Evolutionary conservation across 2,797 vertebrate genomes (phyloP).

Genomic region (Nyctibius grandis): DNA sequence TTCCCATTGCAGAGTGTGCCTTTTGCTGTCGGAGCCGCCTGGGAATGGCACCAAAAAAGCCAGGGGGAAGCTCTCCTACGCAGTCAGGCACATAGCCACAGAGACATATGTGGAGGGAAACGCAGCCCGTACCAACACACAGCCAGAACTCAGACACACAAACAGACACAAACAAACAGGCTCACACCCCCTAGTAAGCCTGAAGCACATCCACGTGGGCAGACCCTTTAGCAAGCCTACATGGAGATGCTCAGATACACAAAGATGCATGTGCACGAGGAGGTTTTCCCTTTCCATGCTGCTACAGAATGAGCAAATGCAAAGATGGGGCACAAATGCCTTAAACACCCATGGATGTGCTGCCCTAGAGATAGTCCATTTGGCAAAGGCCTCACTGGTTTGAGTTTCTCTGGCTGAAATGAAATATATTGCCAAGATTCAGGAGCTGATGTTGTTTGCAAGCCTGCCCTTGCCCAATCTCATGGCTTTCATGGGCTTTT

Average conservation of each 20-base stretch:
- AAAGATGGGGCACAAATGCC: not conserved
- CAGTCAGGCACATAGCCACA: not conserved
- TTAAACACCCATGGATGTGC: rapidly evolving
- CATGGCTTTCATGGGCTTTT: not conserved
- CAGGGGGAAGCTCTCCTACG: conserved; percentile 6
- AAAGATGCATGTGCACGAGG: rapidly evolving
- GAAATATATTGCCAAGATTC: not conserved
- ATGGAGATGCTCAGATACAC: rapidly evolving
- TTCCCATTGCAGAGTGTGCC: not conserved
- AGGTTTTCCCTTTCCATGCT: not conserved
- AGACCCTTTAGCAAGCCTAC: not conserved
- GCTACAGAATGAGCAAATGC: not conserved
- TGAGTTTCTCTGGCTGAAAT: not conserved
- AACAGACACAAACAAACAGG: not conserved
- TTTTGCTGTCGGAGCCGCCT: conserved; percentile 4
- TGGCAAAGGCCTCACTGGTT: not conserved
- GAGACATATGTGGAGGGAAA: conserved; percentile 4
- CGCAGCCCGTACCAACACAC: not conserved
- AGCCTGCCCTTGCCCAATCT: not conserved
- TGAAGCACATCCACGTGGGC: rapidly evolving
- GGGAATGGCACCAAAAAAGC: conserved; percentile 41
- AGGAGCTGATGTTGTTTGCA: not conserved
- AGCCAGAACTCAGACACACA: not conserved
- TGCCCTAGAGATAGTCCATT: not conserved
- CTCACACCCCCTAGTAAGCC: not conserved